Evolutionary conservation across 2,888 invertebrate genomes (phyloP).

Genomic region (Muscina levida): DNA sequence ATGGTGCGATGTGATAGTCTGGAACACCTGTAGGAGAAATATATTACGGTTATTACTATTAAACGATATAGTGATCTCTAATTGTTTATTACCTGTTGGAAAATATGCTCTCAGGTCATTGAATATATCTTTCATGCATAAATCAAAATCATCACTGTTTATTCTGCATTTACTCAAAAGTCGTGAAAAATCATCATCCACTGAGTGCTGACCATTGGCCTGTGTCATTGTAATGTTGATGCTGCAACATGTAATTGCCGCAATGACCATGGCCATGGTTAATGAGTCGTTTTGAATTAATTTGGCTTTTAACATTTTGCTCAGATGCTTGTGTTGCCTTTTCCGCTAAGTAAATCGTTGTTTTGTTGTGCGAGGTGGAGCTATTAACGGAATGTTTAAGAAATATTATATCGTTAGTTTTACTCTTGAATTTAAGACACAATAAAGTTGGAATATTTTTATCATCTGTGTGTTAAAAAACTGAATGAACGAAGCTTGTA

Average conservation of each 20-base stretch:
- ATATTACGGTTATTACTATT: background rate
- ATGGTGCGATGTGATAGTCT: slow-evolving; percentile 86
- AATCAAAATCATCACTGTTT: slow-evolving; percentile 84
- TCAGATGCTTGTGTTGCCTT: slow-evolving; percentile 9
- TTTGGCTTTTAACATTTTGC: slow-evolving; percentile 27
- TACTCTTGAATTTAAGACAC: no score
- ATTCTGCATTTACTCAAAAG: slow-evolving; percentile 84
- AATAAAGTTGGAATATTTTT: no score
- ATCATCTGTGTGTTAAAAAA: no score
- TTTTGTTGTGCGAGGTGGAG: slow-evolving; percentile 6
- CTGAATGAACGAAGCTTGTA: no score
- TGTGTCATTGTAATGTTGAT: slow-evolving; percentile 24
- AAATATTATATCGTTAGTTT: no score
- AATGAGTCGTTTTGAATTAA: slow-evolving; percentile 15
- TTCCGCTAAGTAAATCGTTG: background rate
- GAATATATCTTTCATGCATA: slow-evolving; percentile 86
- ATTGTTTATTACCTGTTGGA: slow-evolving; percentile 82
- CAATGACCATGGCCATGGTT: slow-evolving; percentile 37
- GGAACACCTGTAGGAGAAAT: slow-evolving; percentile 83
- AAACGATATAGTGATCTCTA: background rate
- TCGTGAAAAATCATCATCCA: slow-evolving; percentile 74
- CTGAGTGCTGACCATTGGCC: slow-evolving; percentile 71
- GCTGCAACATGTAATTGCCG: slow-evolving; percentile 31
- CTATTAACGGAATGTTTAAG: slow-evolving; percentile 18
- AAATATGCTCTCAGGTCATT: slow-evolving; percentile 87